phyloP scores from a whole-genome alignment of 2,888 invertebrate genomes.

The Erebia epiphron region DNA sequence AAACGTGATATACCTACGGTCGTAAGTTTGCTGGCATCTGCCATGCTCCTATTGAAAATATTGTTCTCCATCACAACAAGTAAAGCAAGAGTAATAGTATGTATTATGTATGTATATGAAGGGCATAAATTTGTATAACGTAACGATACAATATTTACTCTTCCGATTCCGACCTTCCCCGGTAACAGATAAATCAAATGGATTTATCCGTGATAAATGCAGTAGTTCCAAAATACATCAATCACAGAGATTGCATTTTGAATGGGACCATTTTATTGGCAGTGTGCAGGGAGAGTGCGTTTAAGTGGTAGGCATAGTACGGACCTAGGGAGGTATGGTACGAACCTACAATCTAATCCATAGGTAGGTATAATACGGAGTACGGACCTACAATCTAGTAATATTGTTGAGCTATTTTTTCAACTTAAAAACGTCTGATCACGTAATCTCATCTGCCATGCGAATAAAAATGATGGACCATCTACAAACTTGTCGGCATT shows the following conservation, averaged over 20 bases:
- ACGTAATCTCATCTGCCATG: too few species aligned
- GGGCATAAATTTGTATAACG: background rate
- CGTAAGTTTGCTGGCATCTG: background rate
- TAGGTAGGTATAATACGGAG: too few species aligned
- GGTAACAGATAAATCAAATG: conserved; percentile 5
- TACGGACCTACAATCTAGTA: too few species aligned
- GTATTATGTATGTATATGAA: background rate
- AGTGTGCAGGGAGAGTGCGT: background rate
- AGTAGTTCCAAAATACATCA: background rate
- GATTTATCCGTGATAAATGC: background rate
- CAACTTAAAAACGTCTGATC: too few species aligned
- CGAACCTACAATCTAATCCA: too few species aligned
- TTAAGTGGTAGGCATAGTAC: too few species aligned
- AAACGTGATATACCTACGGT: conserved; percentile 20
- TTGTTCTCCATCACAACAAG: background rate
- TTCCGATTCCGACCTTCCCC: background rate
- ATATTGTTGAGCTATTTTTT: too few species aligned
- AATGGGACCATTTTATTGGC: background rate
- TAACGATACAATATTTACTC: conserved; percentile 3
- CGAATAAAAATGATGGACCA: too few species aligned
- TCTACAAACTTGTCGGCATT: too few species aligned
- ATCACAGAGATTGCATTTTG: background rate
- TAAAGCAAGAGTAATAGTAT: background rate
- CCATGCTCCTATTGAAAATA: background rate
- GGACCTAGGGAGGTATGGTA: too few species aligned